Base-by-base conservation (phyloP, 2,888 invertebrate genomes). In the Alitta virens region DNA sequence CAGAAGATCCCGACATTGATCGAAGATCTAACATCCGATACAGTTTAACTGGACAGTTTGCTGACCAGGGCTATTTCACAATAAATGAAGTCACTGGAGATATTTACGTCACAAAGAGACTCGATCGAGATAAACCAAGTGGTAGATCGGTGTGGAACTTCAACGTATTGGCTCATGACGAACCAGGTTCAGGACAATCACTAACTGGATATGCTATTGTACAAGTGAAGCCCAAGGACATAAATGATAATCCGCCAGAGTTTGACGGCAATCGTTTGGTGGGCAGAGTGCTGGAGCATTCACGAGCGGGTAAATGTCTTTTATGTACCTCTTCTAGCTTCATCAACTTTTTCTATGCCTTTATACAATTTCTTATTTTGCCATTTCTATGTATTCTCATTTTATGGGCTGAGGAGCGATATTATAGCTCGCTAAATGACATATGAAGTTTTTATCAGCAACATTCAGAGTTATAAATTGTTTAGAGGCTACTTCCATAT, bases 191-290 rank as follows among this genome's bases (percentile, higher is more conserved):
- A 14, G 62, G 67, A 49, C 68, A 68, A 24, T 71, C 72, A 60
- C 87, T 96, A 33, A 94, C 95, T 51, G 93, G 96, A 64, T 97
- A 96, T 82, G 94, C 96, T 66, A 95, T 96, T 84, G 96, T 97
- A 43, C 94, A 96, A 86, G 95, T 97, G 68, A 94, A 94, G 84
- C 88, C 96, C 57, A 94, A 94, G 83, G 96, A 96, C 83, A 94
- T 96, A 80, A 97, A 97, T 85, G 97, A 97, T 86, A 97, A 97
- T 84, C 91, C 92, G 7, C 97, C 97, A n/a, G 90, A 92, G 74
- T 97, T 97, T 65, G 73, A 72, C 42, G 63, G 66, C 16, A 71
- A 65, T 23, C 65, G 69, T 2, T 63, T 79, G 40, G 67, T 69
- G 16, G 79, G 79, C 23, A 71, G 94, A 83, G 95, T 97, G 23